Conservation (phyloP, 1,140 invertebrate species). For the Pseudomyrmex gracilis region DNA sequence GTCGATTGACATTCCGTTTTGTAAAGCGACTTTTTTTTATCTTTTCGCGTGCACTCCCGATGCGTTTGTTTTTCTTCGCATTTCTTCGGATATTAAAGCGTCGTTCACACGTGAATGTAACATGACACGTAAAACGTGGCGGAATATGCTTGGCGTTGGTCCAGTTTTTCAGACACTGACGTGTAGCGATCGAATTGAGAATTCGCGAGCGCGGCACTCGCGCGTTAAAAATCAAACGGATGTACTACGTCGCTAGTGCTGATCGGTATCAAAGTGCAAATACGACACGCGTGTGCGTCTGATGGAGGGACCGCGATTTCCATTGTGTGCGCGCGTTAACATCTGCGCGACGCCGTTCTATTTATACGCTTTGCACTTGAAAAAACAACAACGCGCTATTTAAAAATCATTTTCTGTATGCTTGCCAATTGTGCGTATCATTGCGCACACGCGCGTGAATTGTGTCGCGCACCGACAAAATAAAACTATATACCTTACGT, state of each 20-base stretch:
- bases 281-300: neutral
- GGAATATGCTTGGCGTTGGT: constrained; percentile 56
- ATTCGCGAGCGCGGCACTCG: constrained; percentile 37
- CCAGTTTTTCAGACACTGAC: constrained; percentile 56
- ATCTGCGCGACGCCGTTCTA: constrained; percentile 37
- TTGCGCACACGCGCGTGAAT: constrained; percentile 11
- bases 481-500: neutral
- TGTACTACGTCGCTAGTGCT: constrained; percentile 23
- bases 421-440: constrained; percentile 62
- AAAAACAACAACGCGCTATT: constrained; percentile 69
- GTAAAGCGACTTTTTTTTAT: no score
- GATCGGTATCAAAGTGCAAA: constrained; percentile 34
- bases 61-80: no score
- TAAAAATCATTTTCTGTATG: constrained; percentile 66
- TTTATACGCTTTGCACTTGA: constrained; percentile 66
- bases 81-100: constrained; percentile 26
- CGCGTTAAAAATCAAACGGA: constrained; percentile 52
- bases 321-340: neutral
- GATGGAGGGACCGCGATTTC: neutral
- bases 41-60: no score
- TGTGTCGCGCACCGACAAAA: neutral
- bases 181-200: constrained; percentile 55
- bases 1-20: neutral
- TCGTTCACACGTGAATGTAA: constrained; percentile 63
- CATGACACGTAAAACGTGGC: constrained; percentile 53